Evolutionary conservation across 1,140 invertebrate species (phyloP), one percentile per base, ranked within the genome.

Genomic region (Ips nitidus): DNA sequence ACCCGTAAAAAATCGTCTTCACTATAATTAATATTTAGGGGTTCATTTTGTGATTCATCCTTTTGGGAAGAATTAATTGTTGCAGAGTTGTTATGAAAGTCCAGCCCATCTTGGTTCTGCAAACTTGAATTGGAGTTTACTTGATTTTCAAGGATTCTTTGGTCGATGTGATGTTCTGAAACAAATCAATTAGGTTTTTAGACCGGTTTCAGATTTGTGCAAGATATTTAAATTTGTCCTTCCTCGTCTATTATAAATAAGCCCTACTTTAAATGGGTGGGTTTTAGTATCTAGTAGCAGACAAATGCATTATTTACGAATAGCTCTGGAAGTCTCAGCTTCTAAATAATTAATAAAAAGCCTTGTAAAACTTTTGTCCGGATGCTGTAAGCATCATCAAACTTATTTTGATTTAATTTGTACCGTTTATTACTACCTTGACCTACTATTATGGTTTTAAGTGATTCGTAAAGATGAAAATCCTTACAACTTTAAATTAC

Each of bases 141-240:
- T 50, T 50, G 45, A n/a, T 62, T 38, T 40, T 62, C 8, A 37
- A 62, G 40, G 22, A 62, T 62, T 62, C 60, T n/a, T 4, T 62
- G 60, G 22, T 62, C 60, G 6, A 62, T 62, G 39, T 62, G 60
- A 38, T 62, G 60, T 3, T 7, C 57, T 40, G 45, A 41, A 8
- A 22, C 7, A 50, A 50, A 2, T 6, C 1, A 2, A 3, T 50
- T 2, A 2, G 45, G 7, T 50, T 50, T 22, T 50, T 8, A 22
- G 6, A 50, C 7, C 22, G 1, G 2, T 50, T 50, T 3, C 45
- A 22, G 22, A 22, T 22, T 22, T 22, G 22, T 0, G 22, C 45
- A 22, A 50, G 45, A 50, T 47, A 47, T 47, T 47, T 47, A 47
- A 2, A n/a, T 47, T 47, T 47, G 45, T 6, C 1, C 1, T 7